Base-by-base conservation (phyloP, 2,797 vertebrate genomes). In the Pseudotriccus pelzelni region DNA sequence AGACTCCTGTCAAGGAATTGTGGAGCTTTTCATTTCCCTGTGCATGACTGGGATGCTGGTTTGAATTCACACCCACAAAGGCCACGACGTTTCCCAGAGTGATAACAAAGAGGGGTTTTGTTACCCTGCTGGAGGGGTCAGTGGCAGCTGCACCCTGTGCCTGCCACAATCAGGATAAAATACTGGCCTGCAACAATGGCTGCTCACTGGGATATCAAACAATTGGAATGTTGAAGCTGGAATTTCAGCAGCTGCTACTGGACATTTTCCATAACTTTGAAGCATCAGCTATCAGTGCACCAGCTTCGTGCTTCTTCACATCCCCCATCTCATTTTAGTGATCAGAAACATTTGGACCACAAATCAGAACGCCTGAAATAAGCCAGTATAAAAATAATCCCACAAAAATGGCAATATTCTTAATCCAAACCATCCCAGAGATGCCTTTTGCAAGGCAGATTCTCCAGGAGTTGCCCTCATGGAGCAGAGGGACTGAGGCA, bases 51-150 rank as follows among this genome's bases (percentile, higher is more conserved):
- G 89, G 92, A 22, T 86, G 79, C 94, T 93, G 96, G 76, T 96
- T 93, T 89, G 93, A 96, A 93, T 93, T 96, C 84, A 94, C 84
- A 91, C 82, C 87, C 96, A 81, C 89, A 95, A 94, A 52, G 89
- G 92, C 81, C 82, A 91, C 85, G 88, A 59, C 74, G 87, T 96
- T 97, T 97, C 96, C 96, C 95, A 95, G 87, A 86, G 66, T 50
- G 85, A 62, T 76, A 94, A 97, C 97, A 98, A 97, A 97, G 96
- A 93, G 69, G 50, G 87, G 18, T 90, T 97, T 97, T 97, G 97
- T 97, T 96, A 70, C 37, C 87, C 69, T 67, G 63, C 87, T 64
- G 12, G 70, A 84, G 87, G 85, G 89, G 90, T 96, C 95, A 93
- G 89, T 92, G 95, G 94, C 95, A 96, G 97, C 96, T 97, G 97